phyloP scores from a whole-genome alignment of 2,113 vertebrate genomes.

The Platichthys stellatus region DNA sequence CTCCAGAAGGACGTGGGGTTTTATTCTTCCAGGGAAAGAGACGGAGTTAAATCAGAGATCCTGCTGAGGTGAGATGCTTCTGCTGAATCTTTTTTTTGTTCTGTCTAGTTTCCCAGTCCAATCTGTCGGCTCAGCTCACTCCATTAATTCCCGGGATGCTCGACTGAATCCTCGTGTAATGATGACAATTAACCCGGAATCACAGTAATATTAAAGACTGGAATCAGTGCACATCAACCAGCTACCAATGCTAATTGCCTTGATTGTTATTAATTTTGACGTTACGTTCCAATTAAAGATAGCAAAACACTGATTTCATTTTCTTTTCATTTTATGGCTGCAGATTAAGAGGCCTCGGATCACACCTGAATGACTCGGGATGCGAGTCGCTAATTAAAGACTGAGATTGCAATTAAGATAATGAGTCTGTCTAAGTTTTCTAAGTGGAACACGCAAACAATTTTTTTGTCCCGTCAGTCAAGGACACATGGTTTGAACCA shows the following conservation, averaged over 20 bases:
- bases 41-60: slow-evolving; percentile 62
- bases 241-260: slow-evolving; percentile 69
- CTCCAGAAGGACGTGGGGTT: slow-evolving; percentile 41
- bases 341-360: slow-evolving; percentile 76
- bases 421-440: slow-evolving; percentile 65
- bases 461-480: slow-evolving; percentile 59
- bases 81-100: slow-evolving; percentile 5
- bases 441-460: slow-evolving; percentile 53
- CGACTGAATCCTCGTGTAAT: slow-evolving; percentile 58
- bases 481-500: slow-evolving; percentile 25
- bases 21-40: slow-evolving; percentile 45
- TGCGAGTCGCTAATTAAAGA: slow-evolving; percentile 75
- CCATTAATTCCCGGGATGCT: slow-evolving; percentile 53
- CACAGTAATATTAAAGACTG: slow-evolving; percentile 48
- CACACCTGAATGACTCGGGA: slow-evolving; percentile 72
- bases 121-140: slow-evolving; percentile 39
- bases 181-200: slow-evolving; percentile 72
- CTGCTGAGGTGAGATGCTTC: slow-evolving; percentile 55
- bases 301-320: slow-evolving; percentile 79
- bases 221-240: slow-evolving; percentile 53
- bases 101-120: slow-evolving; percentile 14
- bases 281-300: slow-evolving; percentile 79
- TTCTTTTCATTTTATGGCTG: slow-evolving; percentile 71
- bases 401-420: slow-evolving; percentile 81
- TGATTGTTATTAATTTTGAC: slow-evolving; percentile 80